Evolutionary conservation across 1,140 invertebrate genomes (phyloP), one percentile per base, ranked within the genome.

Genomic region (Lepidurus packardi): DNA sequence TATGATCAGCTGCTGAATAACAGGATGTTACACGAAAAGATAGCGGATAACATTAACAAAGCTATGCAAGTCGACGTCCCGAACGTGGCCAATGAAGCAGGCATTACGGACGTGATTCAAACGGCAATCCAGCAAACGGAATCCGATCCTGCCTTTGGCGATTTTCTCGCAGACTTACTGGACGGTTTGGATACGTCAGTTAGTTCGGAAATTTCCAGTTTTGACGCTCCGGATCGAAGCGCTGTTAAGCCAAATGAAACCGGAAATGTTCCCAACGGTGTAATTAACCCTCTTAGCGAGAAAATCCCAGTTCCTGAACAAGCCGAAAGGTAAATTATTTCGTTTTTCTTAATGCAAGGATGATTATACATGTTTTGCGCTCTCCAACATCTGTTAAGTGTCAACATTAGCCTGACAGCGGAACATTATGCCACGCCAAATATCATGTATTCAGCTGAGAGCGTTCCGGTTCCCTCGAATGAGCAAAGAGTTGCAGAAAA

Each of bases 31-130:
- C 53, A 65, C 13, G 53, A 65, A 21, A 65, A 65, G 21, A 65
- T 65, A 13, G 53, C 53, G 7, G 53, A 65, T 65, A 65, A 65
- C 13, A 65, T 65, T 21, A 65, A 65, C 53, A 65, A 65, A 65
- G 53, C 53, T 21, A 65, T 65, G 53, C 53, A 65, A 65, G 13
- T 65, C 13, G 53, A 65, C 6, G 53, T 65, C 13, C 53, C 53
- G 6, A 65, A 65, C 16, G 53, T 21, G 1, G 13, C 53, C 13
- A 65, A 9, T 65, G 53, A 65, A 16, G 16, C 53, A 65, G 53
- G 16, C 53, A 65, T 65, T 21, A 65, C 53, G 13, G 53, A 65
- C n/a, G 53, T 65, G 16, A 65, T 65, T 16, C 53, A 65, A 65
- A 65, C 53, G 3, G 53, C 53, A n/a, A 65, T 65, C 21, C 53